Base-by-base conservation (phyloP, 2,888 invertebrate genomes). In the Chironomus tentans region DNA sequence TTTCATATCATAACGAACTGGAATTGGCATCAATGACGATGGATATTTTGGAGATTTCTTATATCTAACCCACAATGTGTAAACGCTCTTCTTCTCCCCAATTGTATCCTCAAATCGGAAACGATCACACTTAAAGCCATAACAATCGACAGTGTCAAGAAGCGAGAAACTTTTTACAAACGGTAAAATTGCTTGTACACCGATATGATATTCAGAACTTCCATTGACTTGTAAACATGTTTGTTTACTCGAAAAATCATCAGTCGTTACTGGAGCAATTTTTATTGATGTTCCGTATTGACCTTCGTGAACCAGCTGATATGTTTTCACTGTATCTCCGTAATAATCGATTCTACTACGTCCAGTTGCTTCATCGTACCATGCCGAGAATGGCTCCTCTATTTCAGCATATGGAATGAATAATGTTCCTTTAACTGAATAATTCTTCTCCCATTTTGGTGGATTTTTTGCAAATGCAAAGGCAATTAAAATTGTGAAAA, bases 341-440 rank as follows among this genome's bases (percentile, higher is more conserved):
- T 98, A 98, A 82, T 97, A 98, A 83, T 97, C 97, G 77, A 98
- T 93, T 69, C 97, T 89, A 62, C 95, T 95, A 77, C 89, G 90
- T 76, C 89, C 89, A 75, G 88, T 88, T 4, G 86, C 85, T 38
- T 85, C 87, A 85, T 97, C 95, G 80, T 87, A 95, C 92, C 93
- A 97, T 13, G 93, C 94, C 80, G 89, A 91, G 82, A 98, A 96
- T 0, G 97, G 96, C 82, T 98, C 97, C 24, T 88, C 87, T 70
- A 98, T 89, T 85, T 97, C 97, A 0, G 97, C 97, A 85, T 97
- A 98, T 0, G 98, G 97, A 78, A 98, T 93, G 79, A 88, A 89
- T 28, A 97, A 84, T 3, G 90, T 86, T 3, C 94, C 95, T 81
- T 90, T 91, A 0, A 91, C 91, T 0, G 90, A 89, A 81, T 94